These are phyloP conservation scores for Antennarius striatus DNA, from an alignment of 2,113 vertebrate species.

Conservation along the genomic window DNA sequence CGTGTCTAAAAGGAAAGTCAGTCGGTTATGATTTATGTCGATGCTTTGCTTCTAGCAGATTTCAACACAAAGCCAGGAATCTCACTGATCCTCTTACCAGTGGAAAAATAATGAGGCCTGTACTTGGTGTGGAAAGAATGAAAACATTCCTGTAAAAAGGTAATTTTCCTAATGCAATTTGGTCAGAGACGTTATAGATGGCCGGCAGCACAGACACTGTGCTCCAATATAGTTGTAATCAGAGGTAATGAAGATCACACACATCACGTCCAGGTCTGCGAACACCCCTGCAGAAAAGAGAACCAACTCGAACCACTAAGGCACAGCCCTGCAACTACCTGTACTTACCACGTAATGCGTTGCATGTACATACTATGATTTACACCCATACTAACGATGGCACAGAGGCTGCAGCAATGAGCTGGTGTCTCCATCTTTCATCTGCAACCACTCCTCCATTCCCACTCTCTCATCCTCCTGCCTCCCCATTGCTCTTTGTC, in stretches of 20 bases:
- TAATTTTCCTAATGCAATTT: slow-evolving; percentile 33
- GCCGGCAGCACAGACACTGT: slow-evolving; percentile 19
- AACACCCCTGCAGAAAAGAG: slow-evolving; percentile 34
- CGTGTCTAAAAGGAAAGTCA: not conserved
- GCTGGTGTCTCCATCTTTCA: slow-evolving; percentile 28
- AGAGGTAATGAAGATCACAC: slow-evolving; percentile 50
- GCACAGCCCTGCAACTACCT: slow-evolving; percentile 3
- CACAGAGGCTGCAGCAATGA: not conserved
- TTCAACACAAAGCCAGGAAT: no score
- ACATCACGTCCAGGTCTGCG: slow-evolving; percentile 29
- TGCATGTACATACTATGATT: slow-evolving; percentile 16
- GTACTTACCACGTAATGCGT: no score
- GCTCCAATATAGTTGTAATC: slow-evolving; percentile 53
- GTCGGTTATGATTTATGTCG: slow-evolving; percentile 1
- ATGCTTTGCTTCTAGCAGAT: no score
- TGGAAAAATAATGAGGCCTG: not conserved
- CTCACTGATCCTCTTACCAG: no score
- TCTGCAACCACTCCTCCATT: slow-evolving; percentile 14
- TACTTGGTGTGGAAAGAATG: slow-evolving; percentile 23
- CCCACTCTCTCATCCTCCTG: no score
- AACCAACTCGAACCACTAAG: not conserved
- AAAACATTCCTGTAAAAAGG: slow-evolving; percentile 28
- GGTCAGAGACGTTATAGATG: slow-evolving; percentile 17
- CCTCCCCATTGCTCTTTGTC: no score
- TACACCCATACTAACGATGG: slow-evolving; percentile 7